phyloP scores from a whole-genome alignment of 2,888 invertebrate genomes.

The Sinodicranocentrus sp. region DNA sequence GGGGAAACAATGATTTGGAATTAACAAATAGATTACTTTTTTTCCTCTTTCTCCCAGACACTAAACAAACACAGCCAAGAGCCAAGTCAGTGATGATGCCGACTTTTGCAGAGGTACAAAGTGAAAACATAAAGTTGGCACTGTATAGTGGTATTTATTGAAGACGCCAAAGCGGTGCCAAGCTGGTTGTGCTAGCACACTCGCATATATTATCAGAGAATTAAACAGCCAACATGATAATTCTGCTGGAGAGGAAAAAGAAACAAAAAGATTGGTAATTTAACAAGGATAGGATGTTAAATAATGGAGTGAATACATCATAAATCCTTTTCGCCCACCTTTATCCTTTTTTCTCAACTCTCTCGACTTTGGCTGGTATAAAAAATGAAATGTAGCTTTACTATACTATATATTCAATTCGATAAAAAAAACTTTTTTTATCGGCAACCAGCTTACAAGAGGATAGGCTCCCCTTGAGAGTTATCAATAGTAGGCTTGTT shows the following conservation, averaged over 20 bases:
- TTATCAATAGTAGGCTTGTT: conserved; percentile 48
- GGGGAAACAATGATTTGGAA: too few species aligned
- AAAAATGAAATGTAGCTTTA: neutral
- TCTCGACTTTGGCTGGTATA: neutral
- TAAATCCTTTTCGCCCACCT: conserved; percentile 52
- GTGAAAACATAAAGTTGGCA: too few species aligned
- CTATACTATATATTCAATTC: conserved; percentile 11
- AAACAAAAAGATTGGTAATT: conserved; percentile 32
- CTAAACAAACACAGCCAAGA: too few species aligned
- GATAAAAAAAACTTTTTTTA: conserved; percentile 53
- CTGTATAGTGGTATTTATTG: too few species aligned
- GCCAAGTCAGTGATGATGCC: too few species aligned
- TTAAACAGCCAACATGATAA: neutral
- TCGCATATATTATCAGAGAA: conserved; percentile 10
- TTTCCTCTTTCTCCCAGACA: too few species aligned
- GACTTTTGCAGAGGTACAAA: too few species aligned
- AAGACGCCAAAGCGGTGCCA: neutral
- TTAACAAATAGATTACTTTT: too few species aligned
- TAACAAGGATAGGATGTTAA: conserved; percentile 43
- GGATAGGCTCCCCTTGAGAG: conserved; percentile 57
- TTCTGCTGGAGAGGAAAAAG: conserved; percentile 38
- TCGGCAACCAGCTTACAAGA: conserved; percentile 51
- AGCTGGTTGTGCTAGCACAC: neutral
- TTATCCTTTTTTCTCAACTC: neutral
- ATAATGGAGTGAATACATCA: conserved; percentile 61